A percentile compares a stretch with the other conserved stretches of the same genome.
These are phyloP conservation scores for Dicyrtoma fusca DNA, from an alignment of 2,888 invertebrate genomes.

Conservation along the genomic window DNA sequence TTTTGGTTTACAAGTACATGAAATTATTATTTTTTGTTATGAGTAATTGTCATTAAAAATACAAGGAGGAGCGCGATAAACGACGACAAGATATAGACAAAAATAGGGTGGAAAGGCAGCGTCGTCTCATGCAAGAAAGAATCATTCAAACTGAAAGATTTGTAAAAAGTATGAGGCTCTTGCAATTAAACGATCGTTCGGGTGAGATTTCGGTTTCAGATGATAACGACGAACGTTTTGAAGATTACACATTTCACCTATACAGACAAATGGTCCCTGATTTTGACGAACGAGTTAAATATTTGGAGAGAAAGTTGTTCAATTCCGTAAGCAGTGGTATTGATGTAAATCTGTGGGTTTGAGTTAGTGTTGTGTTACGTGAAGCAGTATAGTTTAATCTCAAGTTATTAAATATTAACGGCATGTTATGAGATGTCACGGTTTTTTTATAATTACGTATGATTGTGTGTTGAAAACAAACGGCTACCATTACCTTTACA, in stretches of 20 bases:
- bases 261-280: constrained; percentile 83
- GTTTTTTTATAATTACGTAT: too few species aligned
- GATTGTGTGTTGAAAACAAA: too few species aligned
- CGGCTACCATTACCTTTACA: too few species aligned
- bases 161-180: constrained; percentile 81
- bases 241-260: constrained; percentile 82
- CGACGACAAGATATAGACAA: constrained; percentile 74
- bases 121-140: constrained; percentile 70
- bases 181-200: constrained; percentile 74
- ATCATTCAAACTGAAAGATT: constrained; percentile 80
- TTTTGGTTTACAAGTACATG: neutral
- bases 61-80: constrained; percentile 73
- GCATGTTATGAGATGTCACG: neutral
- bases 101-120: constrained; percentile 69
- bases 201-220: constrained; percentile 64
- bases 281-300: constrained; percentile 82
- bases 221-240: constrained; percentile 65
- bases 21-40: neutral
- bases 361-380: neutral
- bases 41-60: neutral
- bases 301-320: constrained; percentile 73
- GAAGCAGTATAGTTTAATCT: neutral
- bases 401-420: neutral
- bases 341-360: neutral
- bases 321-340: constrained; percentile 41